phyloP scores from a whole-genome alignment of 2,888 invertebrate species.

The Leptinotarsa rubiginosa region DNA sequence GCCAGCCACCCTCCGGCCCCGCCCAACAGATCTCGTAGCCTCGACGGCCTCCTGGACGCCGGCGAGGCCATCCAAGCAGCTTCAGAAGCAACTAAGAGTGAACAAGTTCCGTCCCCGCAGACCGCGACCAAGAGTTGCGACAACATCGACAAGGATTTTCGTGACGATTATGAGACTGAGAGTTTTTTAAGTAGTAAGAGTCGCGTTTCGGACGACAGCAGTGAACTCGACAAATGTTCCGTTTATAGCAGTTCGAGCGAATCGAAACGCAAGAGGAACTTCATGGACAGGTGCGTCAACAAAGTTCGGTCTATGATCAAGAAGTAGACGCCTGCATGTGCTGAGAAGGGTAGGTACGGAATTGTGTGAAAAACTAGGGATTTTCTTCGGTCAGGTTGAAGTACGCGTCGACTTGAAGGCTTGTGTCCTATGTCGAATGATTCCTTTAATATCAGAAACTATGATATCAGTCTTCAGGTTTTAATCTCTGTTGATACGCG shows the following conservation, averaged over 20 bases:
- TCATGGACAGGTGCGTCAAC: slow-evolving; percentile 87
- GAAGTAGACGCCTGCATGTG: slow-evolving; percentile 50
- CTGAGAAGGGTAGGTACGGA: neutral
- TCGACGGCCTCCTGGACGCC: slow-evolving; percentile 72
- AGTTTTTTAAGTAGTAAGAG: slow-evolving; percentile 50
- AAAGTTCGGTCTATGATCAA: slow-evolving; percentile 82
- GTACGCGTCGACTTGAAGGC: too few relatives aligned
- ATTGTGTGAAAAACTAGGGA: neutral
- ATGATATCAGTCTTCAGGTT: too few relatives aligned
- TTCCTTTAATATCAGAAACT: too few relatives aligned
- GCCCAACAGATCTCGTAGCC: slow-evolving; percentile 72
- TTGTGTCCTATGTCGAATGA: too few relatives aligned
- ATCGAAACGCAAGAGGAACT: slow-evolving; percentile 80
- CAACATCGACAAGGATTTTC: slow-evolving; percentile 55
- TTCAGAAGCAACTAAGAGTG: slow-evolving; percentile 48
- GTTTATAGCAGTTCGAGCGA: slow-evolving; percentile 71
- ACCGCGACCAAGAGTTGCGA: slow-evolving; percentile 61
- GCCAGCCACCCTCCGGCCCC: slow-evolving; percentile 48
- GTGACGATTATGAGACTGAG: slow-evolving; percentile 59
- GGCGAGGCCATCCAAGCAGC: slow-evolving; percentile 52
- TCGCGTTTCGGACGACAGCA: slow-evolving; percentile 51
- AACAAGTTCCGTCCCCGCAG: slow-evolving; percentile 62
- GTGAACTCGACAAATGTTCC: slow-evolving; percentile 67
- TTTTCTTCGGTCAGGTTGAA: neutral
- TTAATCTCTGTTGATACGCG: too few relatives aligned